phyloP scores from a whole-genome alignment of 2,888 invertebrate genomes.

The Polyploca ridens region DNA sequence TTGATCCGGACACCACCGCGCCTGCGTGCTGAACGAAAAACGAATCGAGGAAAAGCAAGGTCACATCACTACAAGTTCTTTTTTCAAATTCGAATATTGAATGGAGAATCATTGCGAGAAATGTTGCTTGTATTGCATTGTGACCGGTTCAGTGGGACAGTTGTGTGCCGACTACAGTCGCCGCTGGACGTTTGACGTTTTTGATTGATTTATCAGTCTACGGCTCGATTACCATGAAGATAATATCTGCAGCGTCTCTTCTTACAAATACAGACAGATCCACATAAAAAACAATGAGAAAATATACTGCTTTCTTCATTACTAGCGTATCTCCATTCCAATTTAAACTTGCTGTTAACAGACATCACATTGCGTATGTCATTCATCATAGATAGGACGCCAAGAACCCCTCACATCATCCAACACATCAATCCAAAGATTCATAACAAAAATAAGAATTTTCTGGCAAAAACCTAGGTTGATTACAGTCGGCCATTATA shows the following conservation, averaged over 20 bases:
- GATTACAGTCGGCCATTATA: constrained; percentile 34
- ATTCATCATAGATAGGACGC: too few relatives aligned
- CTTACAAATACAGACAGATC: background rate
- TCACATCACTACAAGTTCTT: constrained; percentile 81
- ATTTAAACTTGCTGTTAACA: too few relatives aligned
- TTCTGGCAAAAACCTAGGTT: constrained; percentile 17
- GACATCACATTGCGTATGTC: too few relatives aligned
- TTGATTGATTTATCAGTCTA: constrained; percentile 17
- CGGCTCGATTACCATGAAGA: background rate
- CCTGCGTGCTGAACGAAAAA: constrained; percentile 81
- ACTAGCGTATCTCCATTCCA: too few relatives aligned
- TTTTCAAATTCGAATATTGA: constrained; percentile 81
- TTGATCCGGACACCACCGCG: constrained; percentile 78
- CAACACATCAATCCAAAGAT: too few relatives aligned
- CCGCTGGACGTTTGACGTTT: constrained; percentile 30
- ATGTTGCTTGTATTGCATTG: constrained; percentile 59
- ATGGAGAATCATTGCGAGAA: constrained; percentile 75
- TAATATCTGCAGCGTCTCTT: background rate
- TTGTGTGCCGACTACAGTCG: constrained; percentile 28
- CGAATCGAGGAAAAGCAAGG: constrained; percentile 78
- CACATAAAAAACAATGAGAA: background rate
- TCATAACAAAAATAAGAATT: background rate
- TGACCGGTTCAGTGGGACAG: constrained; percentile 66
- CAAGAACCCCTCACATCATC: too few relatives aligned
- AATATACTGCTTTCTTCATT: background rate